Base-by-base conservation (phyloP, 2,113 vertebrate species). In the Cyanistes caeruleus region DNA sequence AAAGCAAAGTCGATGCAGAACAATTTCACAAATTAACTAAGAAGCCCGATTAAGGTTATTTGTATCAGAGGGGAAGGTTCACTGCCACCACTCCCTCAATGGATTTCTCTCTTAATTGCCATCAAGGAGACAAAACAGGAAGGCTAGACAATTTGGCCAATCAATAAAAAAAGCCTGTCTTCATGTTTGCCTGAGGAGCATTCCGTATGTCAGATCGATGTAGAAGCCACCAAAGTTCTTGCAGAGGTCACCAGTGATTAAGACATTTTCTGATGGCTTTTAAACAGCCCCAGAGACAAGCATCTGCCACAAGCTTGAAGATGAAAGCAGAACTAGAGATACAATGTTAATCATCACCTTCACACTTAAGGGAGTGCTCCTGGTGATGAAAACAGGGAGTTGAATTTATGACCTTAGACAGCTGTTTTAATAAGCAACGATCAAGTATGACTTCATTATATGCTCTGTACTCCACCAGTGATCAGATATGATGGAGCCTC, bases 21-120 rank as follows among this genome's bases (percentile, higher is more conserved):
- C 78, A 97, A 97, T 97, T 96, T 96, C 76, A 78, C 96, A 98
- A 97, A 98, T 97, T 97, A 98, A 97, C 96, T 96, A 31, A 82
- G 89, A 97, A 90, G 74, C 62, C 91, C 58, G 85, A 96, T 97
- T 93, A 97, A 97, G 87, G 97, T 97, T 96, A 77, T 97, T 95
- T 97, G 91, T 97, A 87, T 95, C 95, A 91, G 81, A 97, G 70
- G 91, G 79, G 94, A 95, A 94, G 87, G 89, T 95, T 95, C 73
- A 67, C 70, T 93, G 87, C 83, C 70, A 96, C 84, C 80, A 90
- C 51, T 95, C 87, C 62, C 72, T 82, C 69, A 43, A 44, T 87
- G 92, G 59, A 85, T 89, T 97, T 95, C 82, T 84, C 89, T 91
- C 82, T 92, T 96, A 95, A 96, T 82, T 95, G 89, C 79, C 75